These are phyloP conservation scores for Anthopleura sola DNA, from an alignment of 64 coral and sea anemone species.

Conservation along the genomic window DNA sequence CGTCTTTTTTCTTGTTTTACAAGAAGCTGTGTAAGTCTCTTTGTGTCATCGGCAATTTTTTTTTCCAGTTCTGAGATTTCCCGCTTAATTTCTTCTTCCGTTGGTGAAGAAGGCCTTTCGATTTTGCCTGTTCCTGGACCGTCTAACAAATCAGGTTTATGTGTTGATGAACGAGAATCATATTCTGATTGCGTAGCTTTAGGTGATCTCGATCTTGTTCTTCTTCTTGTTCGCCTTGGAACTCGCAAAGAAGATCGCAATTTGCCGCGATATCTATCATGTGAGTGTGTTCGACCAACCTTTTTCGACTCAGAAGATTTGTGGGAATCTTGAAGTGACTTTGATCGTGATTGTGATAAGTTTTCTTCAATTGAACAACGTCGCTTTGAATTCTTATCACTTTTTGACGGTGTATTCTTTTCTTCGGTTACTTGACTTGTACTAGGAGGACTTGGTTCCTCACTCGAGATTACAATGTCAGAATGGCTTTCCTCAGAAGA, in stretches of 20 bases:
- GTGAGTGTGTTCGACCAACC: background rate
- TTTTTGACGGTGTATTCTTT: background rate
- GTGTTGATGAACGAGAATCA: too few relatives aligned
- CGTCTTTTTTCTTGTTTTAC: conserved; percentile 51
- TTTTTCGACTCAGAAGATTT: background rate
- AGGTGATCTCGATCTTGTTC: background rate
- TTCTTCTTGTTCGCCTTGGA: background rate
- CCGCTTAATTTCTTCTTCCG: conserved; percentile 46
- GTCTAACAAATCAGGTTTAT: background rate
- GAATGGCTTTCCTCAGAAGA: background rate
- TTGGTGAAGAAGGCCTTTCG: background rate
- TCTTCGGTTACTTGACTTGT: background rate
- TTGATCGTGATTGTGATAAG: background rate
- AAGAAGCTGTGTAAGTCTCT: conserved; percentile 49
- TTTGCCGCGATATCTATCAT: background rate
- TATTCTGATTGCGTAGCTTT: background rate
- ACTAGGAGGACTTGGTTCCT: background rate
- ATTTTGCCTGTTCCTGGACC: background rate
- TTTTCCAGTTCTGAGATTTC: conserved; percentile 78
- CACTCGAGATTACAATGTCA: background rate
- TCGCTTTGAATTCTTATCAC: background rate
- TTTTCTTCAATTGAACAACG: background rate
- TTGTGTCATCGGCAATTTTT: conserved; percentile 62
- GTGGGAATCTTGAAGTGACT: background rate
- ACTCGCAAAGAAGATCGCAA: background rate